Evolutionary conservation across 2,797 vertebrate species (phyloP).

Genomic region (Chiroxiphia lanceolata): DNA sequence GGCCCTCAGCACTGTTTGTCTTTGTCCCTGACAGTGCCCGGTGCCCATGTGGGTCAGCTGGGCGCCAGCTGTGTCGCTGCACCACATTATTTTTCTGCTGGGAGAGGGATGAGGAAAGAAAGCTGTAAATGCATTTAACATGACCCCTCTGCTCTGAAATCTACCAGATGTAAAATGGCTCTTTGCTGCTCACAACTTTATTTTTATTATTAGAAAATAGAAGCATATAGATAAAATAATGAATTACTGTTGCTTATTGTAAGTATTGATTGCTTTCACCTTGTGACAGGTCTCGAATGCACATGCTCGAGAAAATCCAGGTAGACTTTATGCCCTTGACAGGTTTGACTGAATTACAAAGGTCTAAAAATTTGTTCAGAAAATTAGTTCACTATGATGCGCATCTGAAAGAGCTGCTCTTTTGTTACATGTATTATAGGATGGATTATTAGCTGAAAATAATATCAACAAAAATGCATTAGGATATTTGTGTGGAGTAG

Average conservation of each 20-base stretch:
- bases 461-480: background rate
- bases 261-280: background rate
- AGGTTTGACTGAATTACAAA: background rate
- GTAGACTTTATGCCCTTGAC: background rate
- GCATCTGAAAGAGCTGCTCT: background rate
- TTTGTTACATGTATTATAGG: background rate
- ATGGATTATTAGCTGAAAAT: background rate
- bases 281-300: background rate
- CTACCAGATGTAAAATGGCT: background rate
- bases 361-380: conserved; percentile 5
- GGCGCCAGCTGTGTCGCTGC: rapidly evolving
- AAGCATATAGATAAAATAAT: background rate
- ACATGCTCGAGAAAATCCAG: background rate
- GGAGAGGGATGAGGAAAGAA: background rate
- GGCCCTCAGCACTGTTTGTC: background rate
- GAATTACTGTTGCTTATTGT: background rate
- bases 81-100: background rate
- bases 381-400: background rate
- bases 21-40: background rate
- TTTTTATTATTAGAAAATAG: background rate
- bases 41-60: rapidly evolving
- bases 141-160: background rate
- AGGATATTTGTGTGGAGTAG: background rate
- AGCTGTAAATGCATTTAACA: background rate
- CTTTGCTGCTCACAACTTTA: background rate